These are phyloP conservation scores for Gymnocheta viridis DNA, from an alignment of 2,888 invertebrate species.

Conservation along the genomic window DNA sequence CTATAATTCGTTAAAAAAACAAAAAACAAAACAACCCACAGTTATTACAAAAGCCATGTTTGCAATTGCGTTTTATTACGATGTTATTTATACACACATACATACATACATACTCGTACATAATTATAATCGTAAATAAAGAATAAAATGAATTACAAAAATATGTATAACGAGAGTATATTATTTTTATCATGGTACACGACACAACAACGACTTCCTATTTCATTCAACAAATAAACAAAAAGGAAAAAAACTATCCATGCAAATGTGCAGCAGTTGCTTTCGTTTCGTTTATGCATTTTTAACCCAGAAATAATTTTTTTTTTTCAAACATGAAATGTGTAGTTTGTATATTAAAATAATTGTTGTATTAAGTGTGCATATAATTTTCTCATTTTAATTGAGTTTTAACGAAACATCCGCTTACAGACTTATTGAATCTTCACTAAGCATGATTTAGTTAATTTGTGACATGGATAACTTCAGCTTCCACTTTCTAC, in stretches of 20 bases:
- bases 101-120: neutral
- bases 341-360: conserved; percentile 41
- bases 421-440: conserved; percentile 53
- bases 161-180: conserved; percentile 11
- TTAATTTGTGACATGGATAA: conserved; percentile 42
- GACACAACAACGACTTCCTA: conserved; percentile 51
- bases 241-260: conserved; percentile 26
- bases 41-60: conserved; percentile 5
- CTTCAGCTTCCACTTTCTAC: neutral
- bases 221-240: conserved; percentile 28
- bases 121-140: conserved; percentile 32
- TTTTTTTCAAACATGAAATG: conserved; percentile 55
- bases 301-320: conserved; percentile 47
- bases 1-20: no score
- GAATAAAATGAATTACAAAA: conserved; percentile 23
- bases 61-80: conserved; percentile 38
- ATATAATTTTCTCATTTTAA: conserved; percentile 46
- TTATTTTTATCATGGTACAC: conserved; percentile 46
- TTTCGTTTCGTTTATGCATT: conserved; percentile 31
- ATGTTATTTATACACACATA: neutral
- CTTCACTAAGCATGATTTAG: conserved; percentile 32
- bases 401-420: conserved; percentile 65
- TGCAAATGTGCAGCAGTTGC: conserved; percentile 35
- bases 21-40: conserved; percentile 4
- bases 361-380: conserved; percentile 23